Conservation (phyloP, 2,113 vertebrate genomes). For the Poeciliopsis prolifica region DNA sequence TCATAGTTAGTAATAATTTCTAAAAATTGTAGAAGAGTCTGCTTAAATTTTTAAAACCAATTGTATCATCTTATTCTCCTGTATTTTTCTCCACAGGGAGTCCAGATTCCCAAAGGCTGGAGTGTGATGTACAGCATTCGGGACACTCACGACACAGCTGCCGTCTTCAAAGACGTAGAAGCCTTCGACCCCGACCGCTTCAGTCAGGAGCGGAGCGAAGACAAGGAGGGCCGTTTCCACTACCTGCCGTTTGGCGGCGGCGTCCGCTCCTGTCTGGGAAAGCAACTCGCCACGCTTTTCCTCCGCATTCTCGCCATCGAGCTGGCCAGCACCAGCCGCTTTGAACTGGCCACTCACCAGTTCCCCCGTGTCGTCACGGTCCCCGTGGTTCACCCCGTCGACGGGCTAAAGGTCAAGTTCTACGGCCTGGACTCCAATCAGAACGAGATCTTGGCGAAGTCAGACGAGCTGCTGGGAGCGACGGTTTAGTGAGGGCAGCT, state of each 20-base stretch:
- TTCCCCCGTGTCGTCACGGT: slow-evolving; percentile 92
- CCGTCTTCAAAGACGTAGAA: slow-evolving; percentile 92
- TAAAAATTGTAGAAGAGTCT: too few species aligned
- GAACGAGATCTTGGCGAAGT: slow-evolving; percentile 95
- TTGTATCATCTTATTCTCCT: neutral
- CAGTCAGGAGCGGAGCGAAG: slow-evolving; percentile 88
- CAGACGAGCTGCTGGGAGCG: slow-evolving; percentile 90
- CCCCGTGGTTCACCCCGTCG: slow-evolving; percentile 91
- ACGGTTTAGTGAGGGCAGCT: slow-evolving; percentile 80
- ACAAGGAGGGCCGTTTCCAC: slow-evolving; percentile 95
- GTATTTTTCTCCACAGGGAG: slow-evolving; percentile 81
- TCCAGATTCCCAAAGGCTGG: slow-evolving; percentile 98
- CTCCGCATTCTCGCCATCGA: slow-evolving; percentile 92
- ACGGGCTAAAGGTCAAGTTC: slow-evolving; percentile 94
- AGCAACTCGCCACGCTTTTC: slow-evolving; percentile 95
- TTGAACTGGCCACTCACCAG: slow-evolving; percentile 92
- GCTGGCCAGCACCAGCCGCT: slow-evolving; percentile 92
- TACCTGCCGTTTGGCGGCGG: slow-evolving; percentile 96
- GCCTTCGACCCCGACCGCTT: slow-evolving; percentile 95
- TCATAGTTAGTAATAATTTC: neutral
- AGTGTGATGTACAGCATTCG: slow-evolving; percentile 99
- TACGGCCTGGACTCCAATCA: slow-evolving; percentile 98
- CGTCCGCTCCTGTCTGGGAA: slow-evolving; percentile 94
- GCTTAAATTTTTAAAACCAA: too few species aligned
- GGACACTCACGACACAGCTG: slow-evolving; percentile 94